A percentile compares a stretch with the other conserved stretches of the same genome.
These are phyloP conservation scores for Geotrypetes seraphini DNA, from an alignment of 2,797 vertebrate genomes.

Conservation along the genomic window DNA sequence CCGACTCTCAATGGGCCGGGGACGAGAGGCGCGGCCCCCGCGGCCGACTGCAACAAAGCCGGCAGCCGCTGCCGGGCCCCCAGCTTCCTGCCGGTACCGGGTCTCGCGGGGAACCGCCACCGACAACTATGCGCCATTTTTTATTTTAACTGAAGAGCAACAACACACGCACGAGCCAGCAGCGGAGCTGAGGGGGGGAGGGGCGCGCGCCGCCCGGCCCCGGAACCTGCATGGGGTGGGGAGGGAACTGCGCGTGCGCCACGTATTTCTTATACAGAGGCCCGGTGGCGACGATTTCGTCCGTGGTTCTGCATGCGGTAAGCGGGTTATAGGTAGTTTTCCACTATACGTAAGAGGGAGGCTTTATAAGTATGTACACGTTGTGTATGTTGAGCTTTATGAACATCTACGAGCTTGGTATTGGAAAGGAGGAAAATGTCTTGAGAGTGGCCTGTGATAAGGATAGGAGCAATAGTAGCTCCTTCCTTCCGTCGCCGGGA, in stretches of 20 bases:
- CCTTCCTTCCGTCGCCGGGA: too few species aligned
- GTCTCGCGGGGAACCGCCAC: constrained; percentile 98
- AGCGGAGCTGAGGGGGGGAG: constrained; percentile 78
- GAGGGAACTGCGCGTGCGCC: not conserved
- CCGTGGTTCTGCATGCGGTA: too few species aligned
- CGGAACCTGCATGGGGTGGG: constrained; percentile 49
- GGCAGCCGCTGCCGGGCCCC: constrained; percentile 75
- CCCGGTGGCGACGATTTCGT: not conserved
- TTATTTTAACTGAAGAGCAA: constrained; percentile 88
- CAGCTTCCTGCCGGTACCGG: constrained; percentile 82
- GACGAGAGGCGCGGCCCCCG: constrained; percentile 49
- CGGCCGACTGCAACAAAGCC: constrained; percentile 62
- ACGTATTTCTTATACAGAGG: not conserved
- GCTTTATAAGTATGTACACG: too few species aligned
- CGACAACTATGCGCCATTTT: constrained; percentile 99
- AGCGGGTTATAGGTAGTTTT: too few species aligned
- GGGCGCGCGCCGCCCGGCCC: constrained; percentile 69
- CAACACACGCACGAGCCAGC: too few species aligned
- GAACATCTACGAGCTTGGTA: too few species aligned
- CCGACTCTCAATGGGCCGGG: constrained; percentile 59
- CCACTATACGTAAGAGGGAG: too few species aligned
- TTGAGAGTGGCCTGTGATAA: too few species aligned
- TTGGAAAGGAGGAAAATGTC: too few species aligned
- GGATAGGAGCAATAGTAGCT: too few species aligned
- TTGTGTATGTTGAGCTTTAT: too few species aligned